Base-by-base conservation (phyloP, 2,888 invertebrate genomes). In the Callyntrura sp. region DNA sequence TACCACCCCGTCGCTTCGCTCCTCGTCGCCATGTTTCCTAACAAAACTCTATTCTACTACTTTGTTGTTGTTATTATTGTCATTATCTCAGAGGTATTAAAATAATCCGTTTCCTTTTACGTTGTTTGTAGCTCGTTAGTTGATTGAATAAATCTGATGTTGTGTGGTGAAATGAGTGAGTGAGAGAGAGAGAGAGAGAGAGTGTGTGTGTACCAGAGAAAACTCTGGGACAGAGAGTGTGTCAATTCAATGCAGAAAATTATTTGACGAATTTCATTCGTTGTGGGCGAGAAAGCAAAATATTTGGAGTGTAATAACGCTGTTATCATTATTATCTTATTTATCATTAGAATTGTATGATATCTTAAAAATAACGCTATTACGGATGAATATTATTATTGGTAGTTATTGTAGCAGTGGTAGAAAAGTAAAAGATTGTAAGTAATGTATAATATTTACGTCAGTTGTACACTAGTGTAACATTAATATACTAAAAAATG, bases 311-410 rank as follows among this genome's bases (percentile, higher is more conserved):
- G 17, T 73, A 73, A 73, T 73, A 73, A 45, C 20, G 70, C 70
- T 73, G 70, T 73, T 73, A 73, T 73, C 14, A 73, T 20, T 73
- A 14, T 62, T 82, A 82, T 82, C 12, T 83, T 48, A 83, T 51
- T 51, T 78, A 57, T 78, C n/a, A 28, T 23, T 28, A 25, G 23
- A 76, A 12, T 45, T 62, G 62, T 82, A 25, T 62, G 4, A 45
- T 48, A 68, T 4, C 65, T 23, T 20, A 20, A 45, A 23, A 12
- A 85, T 45, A 76, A 60, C 85, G 57, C 85, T 85, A 60, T 60
- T 85, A 57, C 84, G 57, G 84, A 81, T 81, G 43, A 14, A 17
- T 65, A 84, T 89, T 68, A 68, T 35, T 35, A 35, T 35, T 35
- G 35, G 35, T 35, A 35, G 35, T 35, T 35, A 35, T 35, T 35